phyloP scores from a whole-genome alignment of 2,888 invertebrate species.

The Meloe dianella region DNA sequence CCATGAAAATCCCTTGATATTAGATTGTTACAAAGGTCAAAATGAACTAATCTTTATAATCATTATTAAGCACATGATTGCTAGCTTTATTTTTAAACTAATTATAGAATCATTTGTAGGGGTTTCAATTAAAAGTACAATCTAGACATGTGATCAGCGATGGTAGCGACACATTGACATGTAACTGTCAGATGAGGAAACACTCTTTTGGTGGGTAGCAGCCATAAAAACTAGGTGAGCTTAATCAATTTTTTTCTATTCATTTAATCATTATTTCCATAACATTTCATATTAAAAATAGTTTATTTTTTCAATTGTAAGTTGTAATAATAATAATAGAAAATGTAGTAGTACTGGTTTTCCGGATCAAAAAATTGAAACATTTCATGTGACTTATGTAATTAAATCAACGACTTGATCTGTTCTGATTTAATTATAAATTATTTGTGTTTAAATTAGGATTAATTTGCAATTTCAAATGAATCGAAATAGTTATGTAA shows the following conservation, averaged over 20 bases:
- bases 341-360: too few relatives aligned
- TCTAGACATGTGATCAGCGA: slow-evolving; percentile 20
- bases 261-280: slow-evolving; percentile 2
- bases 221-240: slow-evolving; percentile 27
- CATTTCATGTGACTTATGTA: slow-evolving; percentile 23
- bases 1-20: background rate
- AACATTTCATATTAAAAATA: too few relatives aligned
- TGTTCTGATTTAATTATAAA: slow-evolving; percentile 15
- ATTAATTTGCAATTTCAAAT: background rate
- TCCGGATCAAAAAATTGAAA: background rate
- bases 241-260: background rate
- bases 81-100: background rate
- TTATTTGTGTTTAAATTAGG: background rate
- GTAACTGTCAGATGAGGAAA: background rate
- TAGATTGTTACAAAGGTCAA: slow-evolving; percentile 16
- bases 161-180: slow-evolving; percentile 15
- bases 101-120: background rate
- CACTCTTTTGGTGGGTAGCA: slow-evolving; percentile 17
- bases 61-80: background rate
- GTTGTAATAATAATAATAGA: background rate
- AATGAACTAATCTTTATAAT: background rate
- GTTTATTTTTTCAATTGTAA: slow-evolving; percentile 3
- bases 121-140: slow-evolving; percentile 4
- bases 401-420: background rate
- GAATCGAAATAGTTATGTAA: slow-evolving; percentile 3